Evolutionary conservation across 2,113 vertebrate species (phyloP), one percentile per base, ranked within the genome.

Genomic region (Enhydra lutris): DNA sequence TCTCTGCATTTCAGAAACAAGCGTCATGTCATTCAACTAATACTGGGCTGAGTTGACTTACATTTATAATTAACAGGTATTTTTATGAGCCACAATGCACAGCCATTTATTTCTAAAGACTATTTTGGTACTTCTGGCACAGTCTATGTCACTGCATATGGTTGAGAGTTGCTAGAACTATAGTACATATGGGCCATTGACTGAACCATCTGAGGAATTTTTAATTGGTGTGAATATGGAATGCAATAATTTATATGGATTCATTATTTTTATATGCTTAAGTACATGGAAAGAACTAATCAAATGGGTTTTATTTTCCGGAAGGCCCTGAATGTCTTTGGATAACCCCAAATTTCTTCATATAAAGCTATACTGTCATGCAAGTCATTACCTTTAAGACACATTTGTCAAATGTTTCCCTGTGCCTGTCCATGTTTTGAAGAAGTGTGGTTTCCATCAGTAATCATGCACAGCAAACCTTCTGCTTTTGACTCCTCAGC

Each of bases 211-310:
- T 96, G 93, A 97, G n/a, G 50, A 81, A 80, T 83, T 97, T 96
- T 97, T 97, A 96, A 97, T 97, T 96, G 65, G 81, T 81, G 26
- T 96, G 65, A 89, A 85, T 95, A 81, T 74, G 81, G 78, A 95
- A 65, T 97, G 36, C 45, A 91, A 95, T 96, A 91, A 94, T 89
- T 84, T 90, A 94, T 83, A 83, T 86, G 57, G 71, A 95, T 94
- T n/a, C 74, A 97, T 96, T 97, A 90, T 86, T 97, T 98, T 95
- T 63, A 97, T 93, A 93, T 96, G 82, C 45, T 94, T 67, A 98
- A 96, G 34, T 96, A 73, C 76, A 81, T 29, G 65, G 29, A 91
- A 29, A 31, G 36, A 96, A 92, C 39, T 94, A 96, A 96, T 93
- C 0, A 4, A 85, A 93, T 80, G 61, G 57, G 29, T 69, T 98